Evolutionary conservation across 2,113 vertebrate species (phyloP), one percentile per base, ranked within the genome.

Genomic region (Brachionichthys hirsutus): DNA sequence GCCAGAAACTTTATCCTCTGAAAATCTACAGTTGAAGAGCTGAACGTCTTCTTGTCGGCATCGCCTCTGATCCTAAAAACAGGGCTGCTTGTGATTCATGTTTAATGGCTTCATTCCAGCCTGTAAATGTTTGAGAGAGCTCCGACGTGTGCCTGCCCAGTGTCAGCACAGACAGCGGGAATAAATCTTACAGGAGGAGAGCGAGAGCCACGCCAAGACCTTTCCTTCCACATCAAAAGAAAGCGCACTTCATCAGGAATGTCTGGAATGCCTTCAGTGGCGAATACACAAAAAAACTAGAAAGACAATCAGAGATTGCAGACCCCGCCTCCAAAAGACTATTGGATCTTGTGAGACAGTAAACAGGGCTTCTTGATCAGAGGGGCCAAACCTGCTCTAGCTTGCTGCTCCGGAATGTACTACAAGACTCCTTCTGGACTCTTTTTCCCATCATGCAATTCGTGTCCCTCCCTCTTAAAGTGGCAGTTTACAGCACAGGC

Each of bases 91-190:
- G 59, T 54, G 47, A 46, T 52, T 43, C 46, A 13, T 22, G 70
- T 79, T 78, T 82, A 78, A 82, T 68, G 71, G 70, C 65, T 62
- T 60, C 62, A 50, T 62, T 77, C 62, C 70, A 70, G 81, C 61
- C 67, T 56, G 67, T 53, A 44, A 65, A 74, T 51, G 72, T 72
- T 66, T 83, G 89, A 91, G 62, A 56, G 81, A 86, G 73, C 69
- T 49, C 88, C 89, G 89, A 76, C 22, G 36, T 12, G 44, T 19
- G 59, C 80, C 88, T 88, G 89, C 73, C 30, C 54, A 84, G 64
- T 50, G 66, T 90, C 88, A 80, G 63, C 18, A 7, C 49, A 50
- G 56, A 70, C 77, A 81, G 54, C 71, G 54, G 58, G 67, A 80
- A 80, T 77, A 62, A 51, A 82, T 81, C 79, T 80, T 57, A 63